Evolutionary conservation across 2,797 vertebrate genomes (phyloP), one percentile per base, ranked within the genome.

Genomic region (Parambassis ranga): DNA sequence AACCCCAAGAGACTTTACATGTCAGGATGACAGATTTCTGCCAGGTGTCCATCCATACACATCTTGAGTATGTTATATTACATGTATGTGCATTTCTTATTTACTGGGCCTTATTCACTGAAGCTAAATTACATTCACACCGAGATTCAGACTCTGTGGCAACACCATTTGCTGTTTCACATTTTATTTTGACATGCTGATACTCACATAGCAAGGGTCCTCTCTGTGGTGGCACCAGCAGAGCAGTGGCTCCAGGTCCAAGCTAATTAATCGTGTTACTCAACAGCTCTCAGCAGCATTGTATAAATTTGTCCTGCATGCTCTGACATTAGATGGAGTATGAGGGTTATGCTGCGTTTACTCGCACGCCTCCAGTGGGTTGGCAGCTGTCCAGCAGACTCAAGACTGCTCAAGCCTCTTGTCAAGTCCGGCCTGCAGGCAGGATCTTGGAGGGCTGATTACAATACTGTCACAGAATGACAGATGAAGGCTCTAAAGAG

Each of bases 391-490:
- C 86, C 85, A 90, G 67, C 16, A 4, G n/a, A 44, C 68, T 65
- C 72, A 64, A 48, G 55, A 77, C 71, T n/a, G 58, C 63, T 84
- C 70, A 15, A 79, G 75, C 43, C 73, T 60, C 80, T 78, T 51
- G 81, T 79, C 48, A n/a, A 65, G 81, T 59, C 79, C 51, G 22
- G 76, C 62, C 62, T 82, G 65, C 75, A 76, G 85, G 75, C 75
- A 85, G 79, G 78, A 82, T 86, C 79, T 73, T 81, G 71, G 60
- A 48, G 75, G 67, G 78, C 70, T 89, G 85, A 87, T 89, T 91
- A 89, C 82, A 89, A 85, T 78, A 86, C 80, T 90, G 90, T 88
- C 84, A 79, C 56, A 57, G 60, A 64, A 86, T 89, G 86, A 92
- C 78, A 81, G 73, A 92, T 91, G 84, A 83, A 82, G 35, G 60